Percentiles rank a stretch among this genome's conserved stretches.
Conservation (phyloP, 1,140 invertebrate genomes). For the Monomorium pharaonis region DNA sequence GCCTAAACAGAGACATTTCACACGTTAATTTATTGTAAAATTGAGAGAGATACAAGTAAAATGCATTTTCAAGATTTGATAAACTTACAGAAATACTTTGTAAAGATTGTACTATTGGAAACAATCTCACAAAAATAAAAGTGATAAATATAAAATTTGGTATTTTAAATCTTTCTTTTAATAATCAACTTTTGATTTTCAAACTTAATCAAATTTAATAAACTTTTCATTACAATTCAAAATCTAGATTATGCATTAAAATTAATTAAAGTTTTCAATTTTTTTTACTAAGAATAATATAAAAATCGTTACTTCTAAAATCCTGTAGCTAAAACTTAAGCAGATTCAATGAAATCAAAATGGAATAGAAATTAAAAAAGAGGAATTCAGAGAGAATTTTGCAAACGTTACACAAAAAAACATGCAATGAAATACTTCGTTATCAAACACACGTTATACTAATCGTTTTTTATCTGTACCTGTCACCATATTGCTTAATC, state of each 20-base stretch:
- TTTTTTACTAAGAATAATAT: not conserved
- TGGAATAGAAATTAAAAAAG: not conserved
- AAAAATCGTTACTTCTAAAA: not conserved
- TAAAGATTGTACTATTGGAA: not conserved
- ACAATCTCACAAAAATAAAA: not conserved
- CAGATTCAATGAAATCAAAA: not conserved
- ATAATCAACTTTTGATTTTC: not conserved
- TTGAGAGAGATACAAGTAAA: not conserved
- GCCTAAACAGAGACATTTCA: not conserved
- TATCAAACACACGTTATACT: not conserved
- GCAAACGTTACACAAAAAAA: slow-evolving; percentile 5
- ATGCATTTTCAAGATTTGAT: not conserved
- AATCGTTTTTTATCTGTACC: slow-evolving; percentile 82
- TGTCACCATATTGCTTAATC: slow-evolving; percentile 97
- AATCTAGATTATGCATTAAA: not conserved
- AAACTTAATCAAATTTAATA: not conserved
- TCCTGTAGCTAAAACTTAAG: not conserved
- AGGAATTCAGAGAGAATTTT: slow-evolving; percentile 11
- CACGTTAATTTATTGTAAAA: not conserved
- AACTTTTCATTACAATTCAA: not conserved
- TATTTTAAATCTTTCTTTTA: not conserved
- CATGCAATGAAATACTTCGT: slow-evolving; percentile 36
- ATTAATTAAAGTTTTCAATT: not conserved
- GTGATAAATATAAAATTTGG: not conserved
- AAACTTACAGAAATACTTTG: not conserved